phyloP scores from a whole-genome alignment of 64 coral and sea anemone species.

The Montipora cactus region DNA sequence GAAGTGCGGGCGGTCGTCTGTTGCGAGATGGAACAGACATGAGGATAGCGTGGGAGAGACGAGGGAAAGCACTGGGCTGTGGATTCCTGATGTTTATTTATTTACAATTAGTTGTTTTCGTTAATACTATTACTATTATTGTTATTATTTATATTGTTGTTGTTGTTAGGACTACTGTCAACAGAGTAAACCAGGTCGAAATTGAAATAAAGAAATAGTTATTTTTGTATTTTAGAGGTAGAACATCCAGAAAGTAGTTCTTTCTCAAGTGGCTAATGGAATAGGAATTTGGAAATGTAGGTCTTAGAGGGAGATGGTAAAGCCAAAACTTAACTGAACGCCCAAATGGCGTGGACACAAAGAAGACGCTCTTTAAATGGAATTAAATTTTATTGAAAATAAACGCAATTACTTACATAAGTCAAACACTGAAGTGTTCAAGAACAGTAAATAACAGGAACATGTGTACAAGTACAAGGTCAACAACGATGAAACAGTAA shows the following conservation, averaged over 20 bases:
- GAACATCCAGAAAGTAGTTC: not conserved
- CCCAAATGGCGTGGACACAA: not conserved
- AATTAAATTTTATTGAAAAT: not conserved
- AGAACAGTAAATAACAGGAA: not conserved
- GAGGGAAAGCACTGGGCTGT: too few relatives aligned
- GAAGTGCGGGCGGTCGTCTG: too few relatives aligned
- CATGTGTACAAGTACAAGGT: not conserved
- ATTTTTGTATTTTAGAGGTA: conserved; percentile 1
- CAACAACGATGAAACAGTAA: not conserved
- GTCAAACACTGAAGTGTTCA: too few relatives aligned
- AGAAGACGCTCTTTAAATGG: not conserved
- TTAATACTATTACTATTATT: too few relatives aligned
- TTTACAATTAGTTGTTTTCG: too few relatives aligned
- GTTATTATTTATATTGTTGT: too few relatives aligned
- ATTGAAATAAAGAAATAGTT: not conserved
- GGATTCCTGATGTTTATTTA: too few relatives aligned
- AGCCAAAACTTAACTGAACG: not conserved
- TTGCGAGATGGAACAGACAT: too few relatives aligned
- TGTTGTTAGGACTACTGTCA: too few relatives aligned
- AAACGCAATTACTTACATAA: too few relatives aligned
- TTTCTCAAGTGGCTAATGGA: not conserved
- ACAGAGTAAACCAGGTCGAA: too few relatives aligned
- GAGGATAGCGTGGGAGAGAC: too few relatives aligned
- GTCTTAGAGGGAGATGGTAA: not conserved
- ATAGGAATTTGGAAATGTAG: not conserved